Evolutionary conservation across 2,113 vertebrate genomes (phyloP).

Genomic region (Bubo scandiacus): DNA sequence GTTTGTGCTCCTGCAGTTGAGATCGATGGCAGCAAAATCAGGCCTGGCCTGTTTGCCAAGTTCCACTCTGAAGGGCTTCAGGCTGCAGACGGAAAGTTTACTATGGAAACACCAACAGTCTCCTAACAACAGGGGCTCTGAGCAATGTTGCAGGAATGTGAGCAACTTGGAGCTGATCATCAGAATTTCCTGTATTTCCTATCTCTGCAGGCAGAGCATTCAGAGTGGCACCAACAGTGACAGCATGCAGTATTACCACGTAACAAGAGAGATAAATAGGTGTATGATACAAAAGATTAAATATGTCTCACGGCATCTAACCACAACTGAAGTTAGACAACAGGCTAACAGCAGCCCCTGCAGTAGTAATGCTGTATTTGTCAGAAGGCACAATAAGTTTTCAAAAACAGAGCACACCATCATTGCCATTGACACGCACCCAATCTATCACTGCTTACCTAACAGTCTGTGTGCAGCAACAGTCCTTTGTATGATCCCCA

Average conservation of each 20-base stretch:
- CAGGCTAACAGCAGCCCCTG: background rate
- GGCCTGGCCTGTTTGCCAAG: background rate
- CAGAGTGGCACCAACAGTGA: rapidly evolving
- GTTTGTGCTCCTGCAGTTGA: rapidly evolving
- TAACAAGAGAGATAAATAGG: background rate
- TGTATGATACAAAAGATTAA: background rate
- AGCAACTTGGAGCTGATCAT: background rate
- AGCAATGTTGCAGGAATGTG: rapidly evolving
- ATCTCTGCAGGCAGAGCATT: background rate
- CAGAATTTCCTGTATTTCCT: background rate
- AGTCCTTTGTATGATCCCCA: background rate
- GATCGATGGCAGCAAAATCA: rapidly evolving
- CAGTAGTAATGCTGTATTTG: background rate
- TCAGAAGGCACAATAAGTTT: background rate
- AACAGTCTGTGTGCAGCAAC: background rate
- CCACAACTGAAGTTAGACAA: background rate
- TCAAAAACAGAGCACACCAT: background rate
- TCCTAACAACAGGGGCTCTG: background rate
- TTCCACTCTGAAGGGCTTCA: background rate
- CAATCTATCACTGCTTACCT: background rate
- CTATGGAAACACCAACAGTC: background rate
- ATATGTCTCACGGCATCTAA: background rate
- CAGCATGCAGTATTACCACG: rapidly evolving
- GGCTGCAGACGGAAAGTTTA: background rate
- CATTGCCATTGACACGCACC: background rate